phyloP scores from a whole-genome alignment of 37 sponge, comb jelly and placozoan species.

The Theonella swinhoei region DNA sequence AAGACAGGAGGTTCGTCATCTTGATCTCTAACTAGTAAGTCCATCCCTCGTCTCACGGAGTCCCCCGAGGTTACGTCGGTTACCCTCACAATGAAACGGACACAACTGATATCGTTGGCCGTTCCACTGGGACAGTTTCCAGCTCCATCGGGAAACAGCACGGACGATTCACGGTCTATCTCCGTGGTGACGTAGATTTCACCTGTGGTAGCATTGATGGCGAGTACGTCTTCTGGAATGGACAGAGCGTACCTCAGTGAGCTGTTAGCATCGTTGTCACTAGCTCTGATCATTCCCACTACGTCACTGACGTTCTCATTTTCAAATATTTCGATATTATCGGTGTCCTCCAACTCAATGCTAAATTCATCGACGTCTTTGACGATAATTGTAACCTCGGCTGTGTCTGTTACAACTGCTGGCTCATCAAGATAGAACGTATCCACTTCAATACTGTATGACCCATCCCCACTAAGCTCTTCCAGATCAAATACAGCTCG shows the following conservation, averaged over 20 bases:
- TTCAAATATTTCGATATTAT: constrained; percentile 15
- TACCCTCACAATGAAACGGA: constrained; percentile 13
- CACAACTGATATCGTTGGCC: constrained; percentile 29
- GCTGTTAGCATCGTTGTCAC: constrained; percentile 55
- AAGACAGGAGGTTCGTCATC: constrained; percentile 71
- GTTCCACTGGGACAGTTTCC: constrained; percentile 37
- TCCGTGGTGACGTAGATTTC: constrained; percentile 20
- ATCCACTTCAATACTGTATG: constrained; percentile 14
- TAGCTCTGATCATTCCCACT: constrained; percentile 36
- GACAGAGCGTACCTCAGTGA: constrained; percentile 25
- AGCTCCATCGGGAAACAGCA: background rate
- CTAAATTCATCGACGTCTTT: constrained; percentile 47
- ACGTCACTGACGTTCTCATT: background rate
- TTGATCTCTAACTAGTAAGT: constrained; percentile 37
- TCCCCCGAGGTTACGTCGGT: constrained; percentile 16
- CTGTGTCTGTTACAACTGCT: constrained; percentile 15
- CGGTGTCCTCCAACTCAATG: constrained; percentile 5
- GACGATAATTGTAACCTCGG: constrained; percentile 35
- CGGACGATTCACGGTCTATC: constrained; percentile 56
- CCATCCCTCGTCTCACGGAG: background rate
- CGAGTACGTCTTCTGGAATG: constrained; percentile 23
- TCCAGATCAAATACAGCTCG: background rate
- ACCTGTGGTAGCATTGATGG: constrained; percentile 36
- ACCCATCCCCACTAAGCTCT: background rate
- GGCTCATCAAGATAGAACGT: constrained; percentile 27